Base-by-base conservation (phyloP, 2,797 vertebrate species). In the Cephalopachus bancanus region DNA sequence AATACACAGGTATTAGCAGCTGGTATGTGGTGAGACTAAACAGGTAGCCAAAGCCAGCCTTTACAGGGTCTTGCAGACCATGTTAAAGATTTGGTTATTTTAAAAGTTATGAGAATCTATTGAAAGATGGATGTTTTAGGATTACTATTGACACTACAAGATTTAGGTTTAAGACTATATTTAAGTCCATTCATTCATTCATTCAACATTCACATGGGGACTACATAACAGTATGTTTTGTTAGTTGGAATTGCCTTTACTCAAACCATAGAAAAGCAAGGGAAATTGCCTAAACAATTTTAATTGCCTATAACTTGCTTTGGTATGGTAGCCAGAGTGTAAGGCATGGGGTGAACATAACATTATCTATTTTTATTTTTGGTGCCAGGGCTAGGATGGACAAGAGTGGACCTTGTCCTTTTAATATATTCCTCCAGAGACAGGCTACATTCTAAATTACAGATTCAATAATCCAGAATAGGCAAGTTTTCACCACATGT, bases 401-500 rank as follows among this genome's bases (percentile, higher is more conserved):
- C 5, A 72, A 93, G 5, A 65, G 15, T 20, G 80, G 67, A 16
- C 1, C 7, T 80, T 76, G 4, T 75, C 33, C 26, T 93, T 76
- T 93, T 92, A 87, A 71, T 85, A 30, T 64, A 57, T 65, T 93
- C 4, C 19, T 5, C 2, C 5, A 84, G 60, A 16, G 64, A 80
- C 11, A 88, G 26, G 12, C 7, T 92, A 12, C 12, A 53, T 49
- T 6, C 26, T 69, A 84, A 92, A 95, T 78, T 67, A 90, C 3
- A 94, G 16, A 90, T 92, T 69, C 67, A 83, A 57, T 51, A 96
- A 95, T 17, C 0, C 53, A 72, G 59, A 96, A 69, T n/a, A 89
- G 22, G 24, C 33, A 55, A 33, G 67, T 62, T 53, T 67, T 67
- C 37, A n/a, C 49, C n/a, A 60, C 49, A 26, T 22, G 24, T 79